Base-by-base conservation (phyloP, 2,113 vertebrate genomes). In the Acanthochromis polyacanthus region DNA sequence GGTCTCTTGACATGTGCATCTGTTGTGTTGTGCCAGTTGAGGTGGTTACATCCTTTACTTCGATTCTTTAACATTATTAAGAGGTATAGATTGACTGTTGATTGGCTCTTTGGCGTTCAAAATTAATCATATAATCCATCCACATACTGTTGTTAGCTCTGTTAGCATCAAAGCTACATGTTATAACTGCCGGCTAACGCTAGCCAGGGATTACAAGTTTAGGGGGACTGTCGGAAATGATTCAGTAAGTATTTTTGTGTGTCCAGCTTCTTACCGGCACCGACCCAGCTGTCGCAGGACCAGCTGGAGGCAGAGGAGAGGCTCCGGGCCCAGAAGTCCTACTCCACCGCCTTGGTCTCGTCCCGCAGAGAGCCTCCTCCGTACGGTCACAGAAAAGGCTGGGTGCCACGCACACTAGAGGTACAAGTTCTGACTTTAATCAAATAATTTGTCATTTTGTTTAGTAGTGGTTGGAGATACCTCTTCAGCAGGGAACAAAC, bases 211-310 rank as follows among this genome's bases (percentile, higher is more conserved):
- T 43, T 1, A 52, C 0, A 25, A 20, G 30, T 4, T 12, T 25
- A 3, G 14, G n/a, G n/a, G 4, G 17, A 28, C 5, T 57, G 1
- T 20, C 23, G 17, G 38, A n/a, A 17, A 48, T 32, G 25, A 25
- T 20, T 1, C 32, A 1, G 9, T 3, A 28, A 53, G 19, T 71
- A 15, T 58, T 19, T 2, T 53, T 67, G 10, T 84, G 20, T 75
- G 3, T 65, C 2, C 63, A 99, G 98, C 90, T 98, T 99, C 93
- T 92, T 99, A 80, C 98, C 98, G 69, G 96, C 96, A 75, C 98
- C 98, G 40, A 99, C 96, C 17, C 98, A 99, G 93, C 93, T 99
- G 55, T 98, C 98, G 52, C 98, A 99, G 92, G 98, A 99, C 92
- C 98, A 99, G 93, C 93, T 99, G 59, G 98, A 99, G 83, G 94